Evolutionary conservation across 2,888 invertebrate species (phyloP), one percentile per base, ranked within the genome.

Genomic region (Aspidapion aeneum): DNA sequence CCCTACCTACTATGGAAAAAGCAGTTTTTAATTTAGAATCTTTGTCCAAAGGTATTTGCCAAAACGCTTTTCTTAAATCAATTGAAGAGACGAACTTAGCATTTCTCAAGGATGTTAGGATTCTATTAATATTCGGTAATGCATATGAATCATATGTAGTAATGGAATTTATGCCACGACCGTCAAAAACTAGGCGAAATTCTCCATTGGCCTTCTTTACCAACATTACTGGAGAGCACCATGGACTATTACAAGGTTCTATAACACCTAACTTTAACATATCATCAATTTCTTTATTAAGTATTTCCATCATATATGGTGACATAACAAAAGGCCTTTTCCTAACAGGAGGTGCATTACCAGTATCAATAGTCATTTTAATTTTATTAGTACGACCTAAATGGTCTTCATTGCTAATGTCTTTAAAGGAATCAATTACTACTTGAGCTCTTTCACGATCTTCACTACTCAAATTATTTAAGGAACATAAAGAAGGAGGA

Each of bases 1-100:
- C 74, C 21, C 72, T 62, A 16, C 72, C 69, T 1, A 71, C 70
- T 0, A 75, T 68, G 16, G 68, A 63, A 67, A 76, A 77, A 2
- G 75, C 74, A 19, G 74, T 73, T 62, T 74, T 73, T 57, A 71
- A 71, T 22, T 35, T 21, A 2, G 55, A 60, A 17, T 18, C 18
- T 50, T 55, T 51, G 19, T 61, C 60, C 21, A 65, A 49, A 21
- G 60, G 64, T 22, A 66, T 62, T 21, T 66, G 60, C 62, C 67
- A 65, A n/a, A n/a, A n/a, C 52, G 60, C 57, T 63, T 63, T 65
- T 55, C 61, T 48, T 5, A 66, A 20, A 51, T 67, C 67, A n/a
- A 65, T 65, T 1, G 65, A 62, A 16, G 64, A 64, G 9, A 66
- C 60, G 62, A 21, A 65, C 48, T 61, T 65, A 2, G 65, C 22